Evolutionary conservation across 1,140 invertebrate species (phyloP).

Genomic region (Schlechtendalia chinensis): DNA sequence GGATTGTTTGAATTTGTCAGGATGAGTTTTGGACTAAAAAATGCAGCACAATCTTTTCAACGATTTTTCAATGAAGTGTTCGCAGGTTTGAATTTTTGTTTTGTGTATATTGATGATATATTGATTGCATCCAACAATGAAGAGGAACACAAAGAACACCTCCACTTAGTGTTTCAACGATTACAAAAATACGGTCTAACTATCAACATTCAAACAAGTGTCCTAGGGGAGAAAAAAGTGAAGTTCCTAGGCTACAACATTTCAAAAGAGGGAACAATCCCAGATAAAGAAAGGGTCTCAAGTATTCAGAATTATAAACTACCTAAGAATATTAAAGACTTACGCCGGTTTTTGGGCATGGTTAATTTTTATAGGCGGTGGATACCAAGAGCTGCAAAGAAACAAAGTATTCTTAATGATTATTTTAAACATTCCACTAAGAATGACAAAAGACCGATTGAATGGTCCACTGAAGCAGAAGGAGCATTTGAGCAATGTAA

Average conservation of each 20-base stretch:
- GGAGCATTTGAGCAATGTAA: too few species aligned
- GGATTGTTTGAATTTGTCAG: too few species aligned
- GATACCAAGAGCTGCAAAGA: too few species aligned
- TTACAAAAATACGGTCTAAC: conserved; percentile 13
- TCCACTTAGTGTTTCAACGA: conserved; percentile 38
- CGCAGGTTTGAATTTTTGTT: conserved; percentile 49
- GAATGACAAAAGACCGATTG: too few species aligned
- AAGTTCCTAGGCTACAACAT: conserved; percentile 55
- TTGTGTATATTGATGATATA: conserved; percentile 49
- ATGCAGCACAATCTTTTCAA: conserved; percentile 58
- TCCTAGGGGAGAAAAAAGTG: conserved; percentile 48
- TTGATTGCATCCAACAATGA: background rate
- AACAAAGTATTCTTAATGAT: too few species aligned
- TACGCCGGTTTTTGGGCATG: conserved; percentile 57
- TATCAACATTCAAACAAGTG: conserved; percentile 52
- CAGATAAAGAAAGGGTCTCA: conserved; percentile 21
- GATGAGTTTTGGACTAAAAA: too few species aligned
- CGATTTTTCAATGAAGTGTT: conserved; percentile 57
- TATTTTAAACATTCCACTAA: too few species aligned
- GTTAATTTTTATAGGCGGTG: too few species aligned
- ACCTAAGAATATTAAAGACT: conserved; percentile 27
- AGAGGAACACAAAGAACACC: conserved; percentile 18
- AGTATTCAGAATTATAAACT: conserved; percentile 25
- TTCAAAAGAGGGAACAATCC: background rate
- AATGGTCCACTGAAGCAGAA: too few species aligned